These are phyloP conservation scores for Ellobius talpinus DNA, from an alignment of 2,113 vertebrate genomes.

Conservation along the genomic window DNA sequence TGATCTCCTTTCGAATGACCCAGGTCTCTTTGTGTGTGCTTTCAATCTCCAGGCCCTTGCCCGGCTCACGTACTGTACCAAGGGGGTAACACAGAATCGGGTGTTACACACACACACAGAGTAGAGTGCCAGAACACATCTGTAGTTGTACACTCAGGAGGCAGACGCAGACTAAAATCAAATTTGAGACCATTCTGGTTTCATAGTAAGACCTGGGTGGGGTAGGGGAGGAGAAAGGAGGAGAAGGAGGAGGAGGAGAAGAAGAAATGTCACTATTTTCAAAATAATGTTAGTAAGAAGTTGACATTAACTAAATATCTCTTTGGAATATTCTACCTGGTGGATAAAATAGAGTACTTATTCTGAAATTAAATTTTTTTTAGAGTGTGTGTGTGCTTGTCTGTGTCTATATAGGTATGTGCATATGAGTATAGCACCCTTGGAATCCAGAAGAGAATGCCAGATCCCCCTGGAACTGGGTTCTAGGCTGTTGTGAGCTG, in stretches of 20 bases:
- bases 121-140: background rate
- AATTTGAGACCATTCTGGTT: background rate
- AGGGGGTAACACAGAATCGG: no score
- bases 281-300: background rate
- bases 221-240: no score
- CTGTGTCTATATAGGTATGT: background rate
- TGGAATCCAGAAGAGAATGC: background rate
- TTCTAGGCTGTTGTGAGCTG: background rate
- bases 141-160: background rate
- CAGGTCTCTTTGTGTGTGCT: no score
- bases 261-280: background rate
- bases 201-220: background rate
- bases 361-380: background rate
- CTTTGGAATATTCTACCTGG: background rate
- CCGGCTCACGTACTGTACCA: no score
- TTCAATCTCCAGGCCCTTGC: no score
- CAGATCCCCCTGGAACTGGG: background rate
- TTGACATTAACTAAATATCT: background rate
- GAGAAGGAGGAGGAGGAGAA: fast-evolving
- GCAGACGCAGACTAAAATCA: background rate
- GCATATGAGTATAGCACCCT: background rate
- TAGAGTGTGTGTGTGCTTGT: background rate
- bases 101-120: no score
- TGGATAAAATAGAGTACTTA: background rate
- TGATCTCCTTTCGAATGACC: no score